Base-by-base conservation (phyloP, 2,888 invertebrate species). In the Caenorhabditis sp. region DNA sequence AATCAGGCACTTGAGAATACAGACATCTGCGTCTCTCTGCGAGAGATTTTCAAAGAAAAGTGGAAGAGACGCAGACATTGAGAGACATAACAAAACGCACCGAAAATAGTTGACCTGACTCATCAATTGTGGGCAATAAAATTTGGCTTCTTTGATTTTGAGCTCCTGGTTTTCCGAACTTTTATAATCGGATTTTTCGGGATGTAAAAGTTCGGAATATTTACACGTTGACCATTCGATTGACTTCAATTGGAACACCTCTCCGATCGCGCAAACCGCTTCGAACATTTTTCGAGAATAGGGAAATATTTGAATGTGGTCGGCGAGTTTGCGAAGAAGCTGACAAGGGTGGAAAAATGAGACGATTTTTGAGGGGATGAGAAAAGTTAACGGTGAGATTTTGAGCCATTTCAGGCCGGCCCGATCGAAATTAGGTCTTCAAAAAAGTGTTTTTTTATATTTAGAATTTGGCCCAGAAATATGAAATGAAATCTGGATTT, bases 221-320 rank as follows among this genome's bases (percentile, higher is more conserved):
- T 75, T 72, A 21, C 64, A 64, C 3, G 23, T 31, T 24, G 19
- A 43, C 61, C 75, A 67, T 26, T 69, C 61, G 6, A 78, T 55
- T 14, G 77, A 75, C 8, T 63, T 62, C 50, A 78, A 57, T 31
- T 37, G 49, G 58, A 78, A 78, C 3, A 75, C 55, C 50, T 75
- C 75, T 17, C 75, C 77, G n/a, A 78, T 61, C 17, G 64, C 68
- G 54, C 75, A 69, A 19, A 65, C 62, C 1, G 71, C 65, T 37
- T 78, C 69, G 66, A 78, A 78, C 66, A 78, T 75, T 50, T 37
- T 54, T 6, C 54, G 50, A 4, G 63, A 60, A 55, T 57, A 66
- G 17, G 59, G 59, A 8, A 59, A 59, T 3, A 59, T 59, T 58
- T 36, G 4, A 6, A 31, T 19, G 17, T 6, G 3, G 1, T n/a